Evolutionary conservation across 2,113 vertebrate species (phyloP), one percentile per base, ranked within the genome.

Genomic region (Smithornis capensis): DNA sequence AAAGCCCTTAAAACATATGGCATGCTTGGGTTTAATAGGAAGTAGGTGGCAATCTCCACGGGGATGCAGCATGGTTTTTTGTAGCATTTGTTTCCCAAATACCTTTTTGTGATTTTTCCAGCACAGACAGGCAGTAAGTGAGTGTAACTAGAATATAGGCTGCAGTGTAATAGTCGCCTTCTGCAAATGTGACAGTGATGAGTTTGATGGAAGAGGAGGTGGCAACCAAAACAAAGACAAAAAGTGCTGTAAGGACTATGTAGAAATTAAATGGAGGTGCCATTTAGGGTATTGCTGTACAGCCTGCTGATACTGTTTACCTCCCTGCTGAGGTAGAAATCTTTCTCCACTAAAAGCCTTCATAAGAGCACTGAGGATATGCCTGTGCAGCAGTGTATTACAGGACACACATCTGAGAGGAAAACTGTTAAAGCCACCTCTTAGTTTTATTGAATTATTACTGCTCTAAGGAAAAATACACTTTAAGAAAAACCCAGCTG

Each of bases 401-500:
- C 87, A 92, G 86, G 92, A 90, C 85, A 67, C 49, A 8, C 23
- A 18, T 88, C 65, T 65, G 85, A 95, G 91, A 84, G 35, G 87
- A 86, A 92, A 93, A 70, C 73, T 90, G 52, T 73, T 95, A 92
- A 94, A 94, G 65, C 73, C 86, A 40, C 55, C 83, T 86, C n/a
- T 27, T 95, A 89, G 65, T 79, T 96, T 96, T 92, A 95, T 94
- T 97, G 95, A 97, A 96, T 96, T 95, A 95, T 96, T 97, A 73
- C 79, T 56, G 45, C 81, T 90, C 75, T 53, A 94, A 95, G 92
- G 40, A 64, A 89, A 83, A 93, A 50, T 19, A 57, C 21, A 59
- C 69, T 89, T 87, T 47, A 74, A 52, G 67, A 64, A 91, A 95
- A 90, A 40, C 71, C 71, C 79, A 81, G 49, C 88, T 95, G 92